Base-by-base conservation (phyloP, 2,113 vertebrate species). In the Indri indri region DNA sequence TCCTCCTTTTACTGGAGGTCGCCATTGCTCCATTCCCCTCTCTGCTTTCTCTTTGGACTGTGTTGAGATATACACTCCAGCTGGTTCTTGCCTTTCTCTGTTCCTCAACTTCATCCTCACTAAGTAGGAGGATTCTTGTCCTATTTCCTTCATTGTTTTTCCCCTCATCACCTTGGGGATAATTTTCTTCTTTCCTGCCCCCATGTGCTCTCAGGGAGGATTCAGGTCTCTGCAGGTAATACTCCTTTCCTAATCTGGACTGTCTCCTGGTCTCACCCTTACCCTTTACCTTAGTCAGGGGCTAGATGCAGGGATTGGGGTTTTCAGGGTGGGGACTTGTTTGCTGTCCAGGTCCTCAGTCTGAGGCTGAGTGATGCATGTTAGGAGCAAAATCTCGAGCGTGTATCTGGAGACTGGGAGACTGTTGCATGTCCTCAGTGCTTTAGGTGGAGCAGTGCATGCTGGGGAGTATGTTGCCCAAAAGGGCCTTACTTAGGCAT, bases 181-280 rank as follows among this genome's bases (percentile, higher is more conserved):
- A 97, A 98, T 82, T 90, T 95, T 98, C 96, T 98, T 98, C 94
- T 99, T 98, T 98, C 98, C 98, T 98, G 98, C 97, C 98, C 97
- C 97, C 96, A 97, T 97, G 97, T 98, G 99, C 99, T 99, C 98
- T 99, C 99, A 99, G 99, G 99, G 99, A 99, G 99, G 99, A 99
- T 99, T 99, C 99, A 99, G 99, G 99, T 99, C 99, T 98, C 99
- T 99, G 98, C 99, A 99, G 99, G 99, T 99, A 99, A 99, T 54
- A 66, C 89, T 96, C 96, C 97, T 98, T 98, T 97, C 96, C 97
- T 98, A 94, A 97, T 97, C 80, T 92, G 81, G 90, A 88, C 84
- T 9, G 8, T 84, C 57, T 97, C 16, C n/a, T 79, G 76, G 70
- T 90, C 93, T 97, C 42, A 73, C 63, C 37, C 23, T 71, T 88